A percentile compares a stretch with the other conserved stretches of the same genome.
Conservation (phyloP, 2,113 vertebrate species). For the Bolborhynchus lineola region DNA sequence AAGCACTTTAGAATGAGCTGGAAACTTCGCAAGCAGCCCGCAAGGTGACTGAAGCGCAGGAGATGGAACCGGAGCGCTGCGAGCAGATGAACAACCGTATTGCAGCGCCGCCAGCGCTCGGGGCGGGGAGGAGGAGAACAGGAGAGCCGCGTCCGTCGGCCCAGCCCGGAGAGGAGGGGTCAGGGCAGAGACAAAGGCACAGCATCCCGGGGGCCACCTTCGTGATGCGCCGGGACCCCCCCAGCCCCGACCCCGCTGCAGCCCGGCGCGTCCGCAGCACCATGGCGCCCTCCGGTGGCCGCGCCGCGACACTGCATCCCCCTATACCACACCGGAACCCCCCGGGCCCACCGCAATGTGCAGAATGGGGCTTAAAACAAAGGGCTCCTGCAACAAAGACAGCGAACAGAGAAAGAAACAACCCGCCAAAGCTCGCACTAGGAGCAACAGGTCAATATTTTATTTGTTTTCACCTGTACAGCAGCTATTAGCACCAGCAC, state of each 20-base stretch:
- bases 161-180: background rate
- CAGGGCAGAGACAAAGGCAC: background rate
- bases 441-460: background rate
- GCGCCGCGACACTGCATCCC: background rate
- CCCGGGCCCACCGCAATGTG: background rate
- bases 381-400: background rate
- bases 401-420: too few species aligned
- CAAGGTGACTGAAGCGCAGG: background rate
- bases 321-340: accelerated
- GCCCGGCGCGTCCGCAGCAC: background rate
- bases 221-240: background rate
- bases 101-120: accelerated
- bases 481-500: background rate
- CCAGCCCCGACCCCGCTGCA: background rate
- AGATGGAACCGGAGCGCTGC: accelerated
- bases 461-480: background rate
- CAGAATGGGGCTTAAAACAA: background rate
- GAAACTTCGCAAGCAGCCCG: background rate
- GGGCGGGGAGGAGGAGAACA: background rate
- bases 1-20: background rate
- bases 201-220: background rate
- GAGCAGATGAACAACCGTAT: background rate
- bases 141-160: accelerated
- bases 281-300: background rate
- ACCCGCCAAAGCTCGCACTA: background rate